Evolutionary conservation across 2,113 vertebrate species (phyloP), one percentile per base, ranked within the genome.

Genomic region (Shinisaurus crocodilurus): DNA sequence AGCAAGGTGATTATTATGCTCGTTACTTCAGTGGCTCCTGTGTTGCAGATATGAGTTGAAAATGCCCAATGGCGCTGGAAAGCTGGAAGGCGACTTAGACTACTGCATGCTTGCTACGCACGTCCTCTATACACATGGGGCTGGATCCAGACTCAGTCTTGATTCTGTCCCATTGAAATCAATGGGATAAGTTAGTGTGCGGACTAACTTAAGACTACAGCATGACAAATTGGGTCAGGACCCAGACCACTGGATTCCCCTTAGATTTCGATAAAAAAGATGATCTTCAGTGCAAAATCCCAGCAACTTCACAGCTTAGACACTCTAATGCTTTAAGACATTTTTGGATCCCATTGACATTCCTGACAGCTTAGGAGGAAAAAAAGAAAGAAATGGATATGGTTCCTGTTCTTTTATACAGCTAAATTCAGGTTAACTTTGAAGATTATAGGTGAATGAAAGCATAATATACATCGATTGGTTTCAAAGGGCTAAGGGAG

Each of bases 261-360:
- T 54, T 72, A 25, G n/a, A 32, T 54, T 54, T n/a, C 34, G 54
- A 74, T 72, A 20, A 32, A 48, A 50, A 72, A 63, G 93, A 16
- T 0, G 13, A 6, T 74, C 65, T 89, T 85, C 87, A 92, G 29
- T 50, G 40, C 48, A 67, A 90, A 93, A 92, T 83, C 87, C 90
- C 0, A 3, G 40, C 9, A 79, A 67, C 63, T 93, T 95, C 94
- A 96, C 90, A 7, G 40, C 60, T 93, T 60, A 93, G 91, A 95
- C 90, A 91, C 93, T 43, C 79, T 86, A 82, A 88, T 93, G 63
- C 87, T 91, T 93, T 77, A 77, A 77, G 74, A 45, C 23, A 37
- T 50, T 88, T 81, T 67, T 80, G 91, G 67, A 82, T 81, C 1
- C 0, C 1, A 92, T 20, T 15, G 85, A 13, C 23, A 80, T 86